phyloP scores from a whole-genome alignment of 2,113 vertebrate genomes.

The Paramormyrops kingsleyae region DNA sequence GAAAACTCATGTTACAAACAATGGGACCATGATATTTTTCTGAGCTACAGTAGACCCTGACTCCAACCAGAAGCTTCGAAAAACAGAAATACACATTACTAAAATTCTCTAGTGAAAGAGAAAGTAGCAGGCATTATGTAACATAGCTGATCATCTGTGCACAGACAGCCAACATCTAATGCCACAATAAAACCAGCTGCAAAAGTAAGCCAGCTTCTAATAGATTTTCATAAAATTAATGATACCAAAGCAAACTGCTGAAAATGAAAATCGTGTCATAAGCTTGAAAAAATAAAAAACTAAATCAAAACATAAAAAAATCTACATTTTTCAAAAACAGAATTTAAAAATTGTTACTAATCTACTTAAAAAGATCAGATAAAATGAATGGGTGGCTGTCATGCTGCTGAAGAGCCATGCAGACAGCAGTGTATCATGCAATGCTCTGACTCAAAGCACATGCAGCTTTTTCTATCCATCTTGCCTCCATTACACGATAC shows the following conservation, averaged over 20 bases:
- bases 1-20: background rate
- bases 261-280: background rate
- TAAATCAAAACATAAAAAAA: background rate
- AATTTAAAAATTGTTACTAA: background rate
- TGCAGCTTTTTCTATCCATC: constrained; percentile 12
- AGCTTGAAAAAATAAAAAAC: background rate
- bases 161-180: background rate
- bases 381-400: background rate
- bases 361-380: background rate
- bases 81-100: background rate
- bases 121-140: background rate
- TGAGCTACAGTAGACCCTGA: background rate
- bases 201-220: background rate
- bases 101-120: background rate
- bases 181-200: background rate
- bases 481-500: constrained; percentile 1
- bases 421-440: background rate
- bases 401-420: background rate
- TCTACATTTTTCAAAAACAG: background rate
- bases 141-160: background rate
- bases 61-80: background rate
- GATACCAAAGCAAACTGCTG: background rate
- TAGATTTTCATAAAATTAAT: background rate
- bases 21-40: background rate
- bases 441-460: constrained; percentile 2